phyloP scores from a whole-genome alignment of 1,140 invertebrate genomes.

The Drosophila insularis region DNA sequence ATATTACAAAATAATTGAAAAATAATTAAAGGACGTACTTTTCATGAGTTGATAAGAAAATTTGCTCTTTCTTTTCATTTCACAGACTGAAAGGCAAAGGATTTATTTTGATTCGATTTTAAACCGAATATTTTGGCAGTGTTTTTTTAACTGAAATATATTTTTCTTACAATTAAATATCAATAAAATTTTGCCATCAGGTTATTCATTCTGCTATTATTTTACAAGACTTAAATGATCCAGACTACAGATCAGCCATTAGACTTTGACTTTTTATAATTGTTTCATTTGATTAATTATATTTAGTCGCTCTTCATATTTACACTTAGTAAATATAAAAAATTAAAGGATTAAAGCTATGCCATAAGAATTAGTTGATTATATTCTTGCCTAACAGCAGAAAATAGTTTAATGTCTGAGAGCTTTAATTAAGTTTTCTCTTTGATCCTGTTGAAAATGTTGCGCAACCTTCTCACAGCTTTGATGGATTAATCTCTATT shows the following conservation, averaged over 20 bases:
- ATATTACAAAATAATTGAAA: too few species aligned
- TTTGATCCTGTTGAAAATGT: constrained; percentile 11
- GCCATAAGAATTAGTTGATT: constrained; percentile 33
- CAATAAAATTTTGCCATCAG: too few species aligned
- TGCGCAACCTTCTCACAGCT: constrained; percentile 16
- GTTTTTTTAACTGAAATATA: too few species aligned
- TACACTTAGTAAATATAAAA: constrained; percentile 43
- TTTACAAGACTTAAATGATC: too few species aligned
- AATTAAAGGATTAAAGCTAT: neutral
- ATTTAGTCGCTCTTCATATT: constrained; percentile 29
- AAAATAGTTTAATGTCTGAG: constrained; percentile 9
- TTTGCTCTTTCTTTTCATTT: too few species aligned
- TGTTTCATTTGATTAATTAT: constrained; percentile 41
- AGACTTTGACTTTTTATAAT: constrained; percentile 35
- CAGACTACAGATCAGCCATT: neutral
- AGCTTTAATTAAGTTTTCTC: constrained; percentile 51
- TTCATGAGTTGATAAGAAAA: too few species aligned
- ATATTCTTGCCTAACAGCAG: constrained; percentile 29
- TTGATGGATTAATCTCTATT: constrained; percentile 70
- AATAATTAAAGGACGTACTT: too few species aligned
- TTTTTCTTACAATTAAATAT: too few species aligned
- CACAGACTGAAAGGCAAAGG: too few species aligned
- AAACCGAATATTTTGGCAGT: too few species aligned
- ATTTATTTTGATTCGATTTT: too few species aligned
- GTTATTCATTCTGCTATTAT: too few species aligned